phyloP scores from a whole-genome alignment of 2,888 invertebrate genomes.

The Epicampocera succincta region DNA sequence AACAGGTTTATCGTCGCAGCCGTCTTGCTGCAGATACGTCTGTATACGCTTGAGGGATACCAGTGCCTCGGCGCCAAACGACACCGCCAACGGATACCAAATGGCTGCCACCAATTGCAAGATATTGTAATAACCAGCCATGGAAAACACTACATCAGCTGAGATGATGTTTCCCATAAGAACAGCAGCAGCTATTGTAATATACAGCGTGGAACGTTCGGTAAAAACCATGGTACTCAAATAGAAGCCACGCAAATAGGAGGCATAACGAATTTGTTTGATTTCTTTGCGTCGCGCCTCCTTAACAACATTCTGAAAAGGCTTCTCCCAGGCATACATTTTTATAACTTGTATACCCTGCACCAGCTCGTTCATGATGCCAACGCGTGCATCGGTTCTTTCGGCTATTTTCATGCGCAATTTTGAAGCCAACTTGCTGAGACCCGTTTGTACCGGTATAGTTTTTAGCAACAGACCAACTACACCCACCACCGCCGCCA shows the following conservation, averaged over 20 bases:
- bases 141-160: constrained; percentile 87
- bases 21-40: constrained; percentile 83
- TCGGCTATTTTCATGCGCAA: constrained; percentile 89
- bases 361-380: constrained; percentile 97
- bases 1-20: constrained; percentile 80
- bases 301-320: constrained; percentile 92
- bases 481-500: constrained; percentile 89
- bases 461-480: constrained; percentile 89
- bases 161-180: constrained; percentile 85
- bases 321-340: constrained; percentile 98
- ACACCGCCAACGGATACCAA: constrained; percentile 84
- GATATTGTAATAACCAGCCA: constrained; percentile 90
- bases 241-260: constrained; percentile 86
- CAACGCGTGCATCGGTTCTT: constrained; percentile 93
- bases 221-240: constrained; percentile 90
- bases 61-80: constrained; percentile 84
- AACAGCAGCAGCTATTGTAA: constrained; percentile 90
- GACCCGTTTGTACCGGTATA: constrained; percentile 89
- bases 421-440: constrained; percentile 80
- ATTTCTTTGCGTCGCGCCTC: constrained; percentile 88
- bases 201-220: constrained; percentile 91
- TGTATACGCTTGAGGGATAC: constrained; percentile 83
- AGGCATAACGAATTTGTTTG: constrained; percentile 84
- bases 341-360: constrained; percentile 97
- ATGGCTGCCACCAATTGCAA: constrained; percentile 86